A percentile compares a stretch with the other conserved stretches of the same genome.
These are phyloP conservation scores for Ips nitidus DNA, from an alignment of 1,140 invertebrate species.

Conservation along the genomic window DNA sequence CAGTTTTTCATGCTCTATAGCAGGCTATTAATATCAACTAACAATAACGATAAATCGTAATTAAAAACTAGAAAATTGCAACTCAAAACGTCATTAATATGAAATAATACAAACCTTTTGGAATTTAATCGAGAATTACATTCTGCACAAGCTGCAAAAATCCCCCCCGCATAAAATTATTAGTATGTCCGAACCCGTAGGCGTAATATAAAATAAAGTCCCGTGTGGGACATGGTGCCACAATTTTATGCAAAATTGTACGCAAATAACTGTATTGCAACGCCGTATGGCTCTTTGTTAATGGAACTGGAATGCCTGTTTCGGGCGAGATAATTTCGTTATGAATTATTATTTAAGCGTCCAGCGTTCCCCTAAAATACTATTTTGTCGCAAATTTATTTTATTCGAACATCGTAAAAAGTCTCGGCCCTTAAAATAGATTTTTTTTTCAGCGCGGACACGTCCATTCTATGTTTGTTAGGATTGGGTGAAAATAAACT, in stretches of 20 bases:
- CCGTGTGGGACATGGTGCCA: conserved; percentile 1
- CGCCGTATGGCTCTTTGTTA: conserved; percentile 13
- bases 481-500: neutral
- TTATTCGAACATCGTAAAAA: too few relatives aligned
- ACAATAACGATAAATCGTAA: too few relatives aligned
- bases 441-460: too few relatives aligned
- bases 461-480: too few relatives aligned
- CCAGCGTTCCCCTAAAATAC: neutral
- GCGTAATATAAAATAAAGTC: conserved; percentile 2
- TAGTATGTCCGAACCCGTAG: neutral
- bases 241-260: conserved; percentile 18
- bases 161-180: neutral
- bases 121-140: too few relatives aligned
- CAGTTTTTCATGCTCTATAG: too few relatives aligned
- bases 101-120: too few relatives aligned
- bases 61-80: too few relatives aligned
- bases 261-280: conserved; percentile 11
- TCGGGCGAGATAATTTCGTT: conserved; percentile 17
- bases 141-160: neutral
- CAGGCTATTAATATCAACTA: too few relatives aligned
- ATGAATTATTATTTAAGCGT: conserved; percentile 13
- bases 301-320: conserved; percentile 22
- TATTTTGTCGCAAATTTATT: too few relatives aligned
- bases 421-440: too few relatives aligned
- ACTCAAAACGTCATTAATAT: too few relatives aligned